Conservation (phyloP, 2,113 vertebrate genomes). For the Bubalus kerabau region DNA sequence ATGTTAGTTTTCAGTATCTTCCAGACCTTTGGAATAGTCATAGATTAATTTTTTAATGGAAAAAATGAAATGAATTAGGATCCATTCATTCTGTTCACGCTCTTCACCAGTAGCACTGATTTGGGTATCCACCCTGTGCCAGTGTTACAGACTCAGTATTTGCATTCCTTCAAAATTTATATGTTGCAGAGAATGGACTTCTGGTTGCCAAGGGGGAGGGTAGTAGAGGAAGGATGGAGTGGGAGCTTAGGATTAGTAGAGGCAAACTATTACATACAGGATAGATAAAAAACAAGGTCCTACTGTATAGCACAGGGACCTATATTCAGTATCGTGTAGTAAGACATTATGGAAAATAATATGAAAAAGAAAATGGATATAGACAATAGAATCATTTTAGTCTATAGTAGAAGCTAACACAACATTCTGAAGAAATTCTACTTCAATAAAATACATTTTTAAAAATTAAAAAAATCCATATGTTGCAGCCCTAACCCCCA, state of each 20-base stretch:
- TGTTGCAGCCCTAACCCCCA: not conserved
- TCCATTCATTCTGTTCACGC: not conserved
- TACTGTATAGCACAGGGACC: not conserved
- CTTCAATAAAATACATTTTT: not conserved
- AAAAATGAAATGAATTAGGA: not conserved
- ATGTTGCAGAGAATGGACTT: not conserved
- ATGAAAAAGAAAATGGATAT: not conserved
- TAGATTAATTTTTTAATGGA: not conserved
- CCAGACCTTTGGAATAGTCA: not conserved
- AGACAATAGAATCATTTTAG: not conserved
- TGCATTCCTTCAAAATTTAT: not conserved
- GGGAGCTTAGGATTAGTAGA: not conserved
- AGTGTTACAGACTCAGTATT: not conserved
- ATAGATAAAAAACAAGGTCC: not conserved
- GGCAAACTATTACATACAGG: not conserved
- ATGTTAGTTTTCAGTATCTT: not conserved
- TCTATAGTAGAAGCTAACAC: not conserved
- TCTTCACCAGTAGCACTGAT: not conserved
- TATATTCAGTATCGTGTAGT: rapidly evolving
- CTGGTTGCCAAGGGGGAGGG: not conserved
- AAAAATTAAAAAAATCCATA: not conserved
- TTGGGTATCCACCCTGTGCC: too few relatives aligned
- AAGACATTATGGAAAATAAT: not conserved
- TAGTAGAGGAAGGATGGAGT: not conserved
- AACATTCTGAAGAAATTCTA: not conserved